Evolutionary conservation across 2,113 vertebrate species (phyloP), one percentile per base, ranked within the genome.

Genomic region (Dolichotis patagonum): DNA sequence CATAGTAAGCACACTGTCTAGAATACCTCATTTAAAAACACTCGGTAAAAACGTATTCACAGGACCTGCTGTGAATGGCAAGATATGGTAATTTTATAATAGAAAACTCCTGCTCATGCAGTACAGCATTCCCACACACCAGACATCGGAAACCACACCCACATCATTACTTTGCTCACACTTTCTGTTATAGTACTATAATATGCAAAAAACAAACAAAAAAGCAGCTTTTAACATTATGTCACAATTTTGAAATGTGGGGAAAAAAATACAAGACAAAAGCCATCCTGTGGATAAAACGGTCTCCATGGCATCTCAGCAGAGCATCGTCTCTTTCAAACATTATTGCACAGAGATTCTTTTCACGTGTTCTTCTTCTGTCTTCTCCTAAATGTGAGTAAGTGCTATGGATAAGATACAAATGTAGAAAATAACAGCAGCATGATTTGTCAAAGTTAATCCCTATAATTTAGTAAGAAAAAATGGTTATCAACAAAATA

Each of bases 321-420:
- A 95, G 95, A 97, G 97, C 75, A 88, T 81, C 83, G 85, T 73
- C 8, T 85, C 67, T 97, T 98, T 96, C 97, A 97, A 96, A 98
- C 95, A 97, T 98, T 99, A 99, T 99, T 99, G 99, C 99, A 99
- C 99, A 99, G 99, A 99, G 98, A 99, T 98, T 98, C 98, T 98
- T 96, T 98, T 99, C 98, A 99, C 98, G 98, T 97, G 98, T 98
- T 99, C 97, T 98, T 98, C 90, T 98, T 97, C 97, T 85, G 96
- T 97, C 90, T 98, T 97, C 96, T 97, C 98, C 97, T 98, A 98
- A 98, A 97, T 88, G 97, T 98, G 98, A 98, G 46, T 98, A 99
- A 99, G 98, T 99, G 98, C 98, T 98, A 97, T 97, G 98, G 98
- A 96, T 97, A 98, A 98, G 97, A 98, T 97, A 98, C 98, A 98